phyloP scores from a whole-genome alignment of 30 jellyfish, hydroid and myxozoan species.

The Chironex yamaguchii region DNA sequence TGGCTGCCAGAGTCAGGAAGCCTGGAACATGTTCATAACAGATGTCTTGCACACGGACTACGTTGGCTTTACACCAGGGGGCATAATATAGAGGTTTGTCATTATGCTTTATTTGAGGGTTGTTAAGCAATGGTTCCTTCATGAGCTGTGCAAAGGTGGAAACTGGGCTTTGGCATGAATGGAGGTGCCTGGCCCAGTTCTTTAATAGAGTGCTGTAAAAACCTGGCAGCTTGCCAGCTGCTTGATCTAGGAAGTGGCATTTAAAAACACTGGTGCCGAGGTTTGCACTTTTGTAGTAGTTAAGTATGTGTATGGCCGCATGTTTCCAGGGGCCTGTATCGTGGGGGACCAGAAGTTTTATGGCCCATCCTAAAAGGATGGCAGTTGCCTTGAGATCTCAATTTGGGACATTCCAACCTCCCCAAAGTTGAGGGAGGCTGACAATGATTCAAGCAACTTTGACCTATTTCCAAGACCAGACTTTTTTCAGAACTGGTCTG shows the following conservation, averaged over 20 bases:
- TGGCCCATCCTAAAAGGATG: conserved; percentile 22
- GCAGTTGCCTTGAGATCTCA: neutral
- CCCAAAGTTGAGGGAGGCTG: conserved; percentile 27
- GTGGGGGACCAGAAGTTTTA: conserved; percentile 2
- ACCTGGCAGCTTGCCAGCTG: neutral
- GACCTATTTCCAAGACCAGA: conserved; percentile 1
- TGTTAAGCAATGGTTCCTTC: conserved; percentile 8
- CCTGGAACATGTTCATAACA: conserved; percentile 21
- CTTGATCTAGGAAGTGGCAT: neutral
- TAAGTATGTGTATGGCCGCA: neutral
- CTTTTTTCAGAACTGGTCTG: conserved; percentile 10
- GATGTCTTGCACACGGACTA: neutral
- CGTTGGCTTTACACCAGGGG: neutral
- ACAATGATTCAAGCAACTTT: conserved; percentile 16
- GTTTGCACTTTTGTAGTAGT: neutral
- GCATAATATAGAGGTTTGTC: too few species aligned
- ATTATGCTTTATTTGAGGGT: neutral
- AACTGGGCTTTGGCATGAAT: neutral
- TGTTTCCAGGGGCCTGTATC: conserved; percentile 18
- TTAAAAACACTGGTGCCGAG: neutral
- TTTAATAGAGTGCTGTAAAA: neutral
- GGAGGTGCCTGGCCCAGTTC: neutral
- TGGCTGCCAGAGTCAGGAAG: conserved; percentile 1
- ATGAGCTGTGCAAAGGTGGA: neutral
- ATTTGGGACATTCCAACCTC: conserved; percentile 25